phyloP scores from a whole-genome alignment of 2,113 vertebrate genomes.

The Poicephalus gulielmi region DNA sequence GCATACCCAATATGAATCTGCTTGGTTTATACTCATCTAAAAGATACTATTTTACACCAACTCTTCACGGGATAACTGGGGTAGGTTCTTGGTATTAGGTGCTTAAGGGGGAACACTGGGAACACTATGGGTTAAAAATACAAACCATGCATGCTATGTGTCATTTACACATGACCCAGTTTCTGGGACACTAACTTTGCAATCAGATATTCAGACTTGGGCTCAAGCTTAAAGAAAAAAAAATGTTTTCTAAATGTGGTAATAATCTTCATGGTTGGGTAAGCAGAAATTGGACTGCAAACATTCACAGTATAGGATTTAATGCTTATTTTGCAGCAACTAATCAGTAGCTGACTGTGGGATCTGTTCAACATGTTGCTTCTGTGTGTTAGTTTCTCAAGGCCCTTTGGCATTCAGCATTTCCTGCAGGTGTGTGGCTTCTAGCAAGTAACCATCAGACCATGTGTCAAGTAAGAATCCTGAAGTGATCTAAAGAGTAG shows the following conservation, averaged over 20 bases:
- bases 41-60: background rate
- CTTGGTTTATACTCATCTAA: constrained; percentile 4
- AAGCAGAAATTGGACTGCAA: background rate
- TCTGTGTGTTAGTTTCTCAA: background rate
- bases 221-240: background rate
- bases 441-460: constrained; percentile 24
- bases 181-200: background rate
- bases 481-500: background rate
- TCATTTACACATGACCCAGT: background rate
- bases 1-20: background rate
- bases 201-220: background rate
- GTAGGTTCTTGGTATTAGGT: background rate
- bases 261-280: background rate
- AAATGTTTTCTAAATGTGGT: background rate
- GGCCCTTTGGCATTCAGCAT: constrained; percentile 40
- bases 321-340: background rate
- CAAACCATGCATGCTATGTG: background rate
- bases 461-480: background rate
- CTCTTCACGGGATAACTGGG: background rate
- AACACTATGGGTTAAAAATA: background rate
- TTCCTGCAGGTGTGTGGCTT: constrained; percentile 51
- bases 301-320: background rate
- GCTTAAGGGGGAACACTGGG: background rate
- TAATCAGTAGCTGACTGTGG: background rate
- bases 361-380: constrained; percentile 14